Base-by-base conservation (phyloP, 2,888 invertebrate species). In the Cancer borealis region DNA sequence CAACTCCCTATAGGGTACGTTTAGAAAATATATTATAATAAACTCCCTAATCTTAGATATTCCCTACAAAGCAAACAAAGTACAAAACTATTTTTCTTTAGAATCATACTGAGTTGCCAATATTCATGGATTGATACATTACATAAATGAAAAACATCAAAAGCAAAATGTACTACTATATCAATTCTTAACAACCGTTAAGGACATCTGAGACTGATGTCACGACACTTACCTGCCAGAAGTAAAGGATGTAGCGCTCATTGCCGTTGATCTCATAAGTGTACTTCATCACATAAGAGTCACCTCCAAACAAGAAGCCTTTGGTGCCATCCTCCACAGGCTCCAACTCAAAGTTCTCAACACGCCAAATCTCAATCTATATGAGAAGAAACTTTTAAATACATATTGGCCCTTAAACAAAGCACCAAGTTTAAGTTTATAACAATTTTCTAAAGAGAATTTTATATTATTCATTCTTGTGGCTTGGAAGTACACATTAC, bases 201-300 rank as follows among this genome's bases (percentile, higher is more conserved):
- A n/a, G 4, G 26, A 73, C 26, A n/a, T 66, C 14, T 6, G 12
- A 49, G 10, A 49, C 49, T 49, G 12, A 49, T 66, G 60, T 66
- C 60, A n/a, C 2, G 73, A 84, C 21, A 93, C 97, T 97, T 96
- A 97, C 97, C 96, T 97, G 97, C 98, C 98, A 98, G 95, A 97
- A 97, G 96, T 98, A 98, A 1, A 98, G 96, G 17, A 98, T 97
- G 93, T 97, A 97, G 0, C 97, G 97, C 0, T 97, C 97, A 0
- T 97, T 97, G 0, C 97, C 97, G 66, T 97, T 97, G 46, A 97
- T 97, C 1, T 96, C 96, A 95, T 97, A 98, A 39, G 97, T 97
- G 96, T 98, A 98, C 96, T 97, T 97, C 47, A 98, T 96, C 0
- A 98, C 97, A 96, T 98, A 98, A 0, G 97, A 97, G 95, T 98